Evolutionary conservation across 2,888 invertebrate species (phyloP), one percentile per base, ranked within the genome.

Genomic region (Gymnoscelis rufifasciata): DNA sequence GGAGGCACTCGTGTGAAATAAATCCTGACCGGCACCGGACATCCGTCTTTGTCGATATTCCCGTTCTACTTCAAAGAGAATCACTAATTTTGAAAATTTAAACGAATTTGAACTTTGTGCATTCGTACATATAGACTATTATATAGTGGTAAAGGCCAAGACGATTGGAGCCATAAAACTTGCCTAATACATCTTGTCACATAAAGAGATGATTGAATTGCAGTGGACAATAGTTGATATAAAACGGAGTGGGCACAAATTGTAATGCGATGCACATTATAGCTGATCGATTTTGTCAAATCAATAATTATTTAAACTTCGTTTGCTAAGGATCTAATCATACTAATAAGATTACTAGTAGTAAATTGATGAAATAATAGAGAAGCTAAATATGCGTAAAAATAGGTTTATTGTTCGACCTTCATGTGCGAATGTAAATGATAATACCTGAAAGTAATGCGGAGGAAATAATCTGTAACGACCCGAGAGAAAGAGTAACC

Each of bases 11-110:
- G 82, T 83, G 83, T 84, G 86, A 84, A 86, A 84, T 79, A 80
- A 87, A 86, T 86, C 86, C 87, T 86, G 84, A 86, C 88, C 88
- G 87, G 87, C 79, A 86, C 83, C 88, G 88, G 88, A 88, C 87
- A 78, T 88, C 88, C 88, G 88, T 83, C 87, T 87, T 84, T 81
- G 83, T 80, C 81, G 82, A 84, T 86, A 83, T 87, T 86, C 86
- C 84, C 80, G 80, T 84, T 80, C 80, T 68, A 87, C 87, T 77
- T 87, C 87, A 87, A 87, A 87, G 83, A 78, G 80, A 81, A 65
- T 69, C 70, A 72, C 70, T 64, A 57, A 70, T 67, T 65, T 66
- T 46, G 41, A 59, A 49, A 56, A 54, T 45, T 48, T 71, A 72
- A 66, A 67, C 74, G 61, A 78, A 64, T 71, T 74, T 77, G 66